These are phyloP conservation scores for Lobophora halterata DNA, from an alignment of 2,888 invertebrate genomes.

Conservation along the genomic window DNA sequence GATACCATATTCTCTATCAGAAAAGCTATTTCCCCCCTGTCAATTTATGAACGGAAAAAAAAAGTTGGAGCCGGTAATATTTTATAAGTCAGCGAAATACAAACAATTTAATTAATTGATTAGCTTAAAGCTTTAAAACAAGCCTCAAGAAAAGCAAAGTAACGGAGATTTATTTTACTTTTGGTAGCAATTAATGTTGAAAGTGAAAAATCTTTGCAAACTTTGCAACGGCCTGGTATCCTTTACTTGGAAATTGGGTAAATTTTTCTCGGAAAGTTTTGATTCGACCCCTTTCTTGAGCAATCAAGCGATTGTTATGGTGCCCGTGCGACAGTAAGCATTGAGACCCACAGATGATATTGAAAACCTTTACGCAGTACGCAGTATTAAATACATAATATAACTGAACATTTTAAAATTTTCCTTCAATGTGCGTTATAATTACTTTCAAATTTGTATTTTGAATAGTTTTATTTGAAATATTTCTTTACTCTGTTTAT, in stretches of 20 bases:
- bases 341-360: slow-evolving; percentile 24
- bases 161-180: slow-evolving; percentile 75
- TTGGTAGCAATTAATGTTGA: slow-evolving; percentile 74
- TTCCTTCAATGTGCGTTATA: too few species aligned
- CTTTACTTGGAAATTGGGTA: slow-evolving; percentile 69
- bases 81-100: slow-evolving; percentile 41
- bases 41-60: slow-evolving; percentile 33
- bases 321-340: slow-evolving; percentile 48
- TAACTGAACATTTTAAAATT: too few species aligned
- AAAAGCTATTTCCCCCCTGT: slow-evolving; percentile 51
- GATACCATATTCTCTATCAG: slow-evolving; percentile 57
- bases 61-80: slow-evolving; percentile 25
- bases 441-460: too few species aligned
- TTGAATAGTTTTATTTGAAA: too few species aligned
- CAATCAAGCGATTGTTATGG: slow-evolving; percentile 65
- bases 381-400: too few species aligned
- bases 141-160: slow-evolving; percentile 65
- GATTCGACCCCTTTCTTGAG: slow-evolving; percentile 72
- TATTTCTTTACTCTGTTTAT: too few species aligned
- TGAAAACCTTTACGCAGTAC: slow-evolving; percentile 21
- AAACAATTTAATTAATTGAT: slow-evolving; percentile 75
- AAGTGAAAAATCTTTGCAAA: slow-evolving; percentile 78
- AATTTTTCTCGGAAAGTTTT: slow-evolving; percentile 77
- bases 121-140: slow-evolving; percentile 61
- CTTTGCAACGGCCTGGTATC: slow-evolving; percentile 53